phyloP scores from a whole-genome alignment of 1,140 invertebrate species.

The Anoplolepis gracilipes region DNA sequence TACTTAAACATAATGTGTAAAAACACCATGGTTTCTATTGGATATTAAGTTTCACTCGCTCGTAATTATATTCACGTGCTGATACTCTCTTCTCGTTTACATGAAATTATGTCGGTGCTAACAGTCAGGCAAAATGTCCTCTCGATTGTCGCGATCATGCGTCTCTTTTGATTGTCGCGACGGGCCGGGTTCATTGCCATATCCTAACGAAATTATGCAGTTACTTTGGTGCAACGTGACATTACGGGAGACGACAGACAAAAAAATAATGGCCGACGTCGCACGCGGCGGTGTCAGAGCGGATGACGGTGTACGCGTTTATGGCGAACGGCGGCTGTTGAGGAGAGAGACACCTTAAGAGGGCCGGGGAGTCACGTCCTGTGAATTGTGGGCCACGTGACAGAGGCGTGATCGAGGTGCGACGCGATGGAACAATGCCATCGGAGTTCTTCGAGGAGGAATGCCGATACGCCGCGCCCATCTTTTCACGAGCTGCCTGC shows the following conservation, averaged over 20 bases:
- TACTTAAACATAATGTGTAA: background rate
- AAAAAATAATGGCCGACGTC: slow-evolving; percentile 32
- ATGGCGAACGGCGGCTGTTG: slow-evolving; percentile 56
- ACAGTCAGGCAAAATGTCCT: background rate
- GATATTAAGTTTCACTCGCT: slow-evolving; percentile 1
- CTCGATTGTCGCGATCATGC: background rate
- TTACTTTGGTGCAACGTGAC: slow-evolving; percentile 57
- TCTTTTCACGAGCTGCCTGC: slow-evolving; percentile 77
- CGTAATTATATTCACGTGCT: slow-evolving; percentile 21
- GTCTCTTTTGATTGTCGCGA: slow-evolving; percentile 28
- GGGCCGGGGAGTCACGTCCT: slow-evolving; percentile 82
- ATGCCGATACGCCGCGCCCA: slow-evolving; percentile 84
- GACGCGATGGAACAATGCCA: slow-evolving; percentile 86
- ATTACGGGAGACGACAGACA: slow-evolving; percentile 39
- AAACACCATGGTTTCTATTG: background rate
- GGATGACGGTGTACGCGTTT: slow-evolving; percentile 22
- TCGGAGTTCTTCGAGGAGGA: slow-evolving; percentile 85
- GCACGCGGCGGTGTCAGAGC: background rate
- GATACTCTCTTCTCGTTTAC: slow-evolving; percentile 42
- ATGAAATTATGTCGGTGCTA: slow-evolving; percentile 38
- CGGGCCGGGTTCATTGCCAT: slow-evolving; percentile 24
- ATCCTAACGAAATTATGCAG: slow-evolving; percentile 53
- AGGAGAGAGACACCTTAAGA: slow-evolving; percentile 69
- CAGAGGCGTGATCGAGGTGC: slow-evolving; percentile 85
- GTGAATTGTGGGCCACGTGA: slow-evolving; percentile 85